Evolutionary conservation across 2,113 vertebrate genomes (phyloP).

Genomic region (Lichenostomus cassidix): DNA sequence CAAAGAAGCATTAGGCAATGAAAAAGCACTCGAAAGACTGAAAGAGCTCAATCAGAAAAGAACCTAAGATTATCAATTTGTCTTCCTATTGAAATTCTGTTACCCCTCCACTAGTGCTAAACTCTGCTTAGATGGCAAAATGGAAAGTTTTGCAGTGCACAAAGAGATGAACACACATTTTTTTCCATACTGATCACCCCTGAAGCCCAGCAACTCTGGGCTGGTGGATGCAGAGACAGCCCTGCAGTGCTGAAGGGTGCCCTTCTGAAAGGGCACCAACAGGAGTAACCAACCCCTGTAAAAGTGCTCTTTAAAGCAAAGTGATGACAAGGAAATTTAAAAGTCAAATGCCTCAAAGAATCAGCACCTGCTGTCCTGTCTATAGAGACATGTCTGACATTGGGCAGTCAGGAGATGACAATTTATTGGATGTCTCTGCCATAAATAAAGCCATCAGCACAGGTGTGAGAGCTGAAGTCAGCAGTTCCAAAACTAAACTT

Average conservation of each 20-base stretch:
- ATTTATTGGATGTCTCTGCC: background rate
- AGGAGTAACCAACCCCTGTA: background rate
- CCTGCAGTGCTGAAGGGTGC: background rate
- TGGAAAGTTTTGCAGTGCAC: background rate
- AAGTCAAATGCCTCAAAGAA: slow-evolving; percentile 12
- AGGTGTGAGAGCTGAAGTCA: background rate
- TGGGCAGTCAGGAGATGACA: background rate
- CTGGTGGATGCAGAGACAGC: background rate
- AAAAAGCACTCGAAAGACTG: background rate
- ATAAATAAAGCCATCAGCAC: background rate
- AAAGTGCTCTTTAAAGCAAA: background rate
- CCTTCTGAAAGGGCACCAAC: slow-evolving; percentile 7
- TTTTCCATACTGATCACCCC: background rate
- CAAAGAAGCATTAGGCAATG: background rate
- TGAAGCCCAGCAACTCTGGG: background rate
- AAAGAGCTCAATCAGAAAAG: background rate
- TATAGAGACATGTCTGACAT: background rate
- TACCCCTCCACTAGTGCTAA: background rate
- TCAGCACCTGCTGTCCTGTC: background rate
- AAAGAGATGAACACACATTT: background rate
- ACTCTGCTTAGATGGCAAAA: background rate
- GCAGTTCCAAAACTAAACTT: background rate
- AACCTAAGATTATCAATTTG: background rate
- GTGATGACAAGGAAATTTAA: background rate
- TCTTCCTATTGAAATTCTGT: background rate